Percentiles rank a stretch among this genome's conserved stretches.
Conservation (phyloP, 2,113 vertebrate genomes). For the Lophochroa leadbeateri region DNA sequence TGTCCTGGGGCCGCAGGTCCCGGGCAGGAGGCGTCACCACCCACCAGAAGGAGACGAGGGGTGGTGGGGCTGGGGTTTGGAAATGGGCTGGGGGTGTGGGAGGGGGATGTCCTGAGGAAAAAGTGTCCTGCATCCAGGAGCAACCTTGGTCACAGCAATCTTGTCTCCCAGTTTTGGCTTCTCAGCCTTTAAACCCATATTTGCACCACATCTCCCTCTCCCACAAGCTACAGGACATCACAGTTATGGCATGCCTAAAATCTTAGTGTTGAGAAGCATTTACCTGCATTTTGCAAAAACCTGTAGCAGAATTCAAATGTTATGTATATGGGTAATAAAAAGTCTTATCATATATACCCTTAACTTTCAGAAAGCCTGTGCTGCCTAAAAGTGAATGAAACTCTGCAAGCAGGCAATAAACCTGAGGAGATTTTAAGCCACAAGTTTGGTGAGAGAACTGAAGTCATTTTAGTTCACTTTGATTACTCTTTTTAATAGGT, state of each 20-base stretch:
- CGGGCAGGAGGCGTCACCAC: slow-evolving; percentile 66
- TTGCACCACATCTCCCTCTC: neutral
- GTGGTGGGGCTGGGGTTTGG: neutral
- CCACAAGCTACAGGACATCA: neutral
- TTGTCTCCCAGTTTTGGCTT: neutral
- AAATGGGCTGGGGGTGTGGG: neutral
- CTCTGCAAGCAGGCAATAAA: slow-evolving; percentile 1
- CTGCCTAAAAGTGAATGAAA: neutral
- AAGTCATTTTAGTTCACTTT: slow-evolving; percentile 58
- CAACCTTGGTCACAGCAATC: neutral
- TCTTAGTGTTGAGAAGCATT: neutral
- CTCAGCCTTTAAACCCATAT: rapidly evolving
- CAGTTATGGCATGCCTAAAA: neutral
- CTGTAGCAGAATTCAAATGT: neutral
- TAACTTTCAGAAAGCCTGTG: neutral
- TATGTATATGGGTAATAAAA: neutral
- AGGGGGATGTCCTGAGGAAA: neutral
- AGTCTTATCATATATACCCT: neutral
- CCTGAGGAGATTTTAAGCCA: neutral
- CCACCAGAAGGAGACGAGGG: neutral
- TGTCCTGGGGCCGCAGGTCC: slow-evolving; percentile 76
- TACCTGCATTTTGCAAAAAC: neutral
- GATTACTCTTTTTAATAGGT: slow-evolving; percentile 49
- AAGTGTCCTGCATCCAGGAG: neutral
- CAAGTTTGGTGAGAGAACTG: neutral